Percentiles rank a stretch among this genome's conserved stretches.
phyloP scores from a whole-genome alignment of 2,113 vertebrate genomes.

The Rutilus rutilus region DNA sequence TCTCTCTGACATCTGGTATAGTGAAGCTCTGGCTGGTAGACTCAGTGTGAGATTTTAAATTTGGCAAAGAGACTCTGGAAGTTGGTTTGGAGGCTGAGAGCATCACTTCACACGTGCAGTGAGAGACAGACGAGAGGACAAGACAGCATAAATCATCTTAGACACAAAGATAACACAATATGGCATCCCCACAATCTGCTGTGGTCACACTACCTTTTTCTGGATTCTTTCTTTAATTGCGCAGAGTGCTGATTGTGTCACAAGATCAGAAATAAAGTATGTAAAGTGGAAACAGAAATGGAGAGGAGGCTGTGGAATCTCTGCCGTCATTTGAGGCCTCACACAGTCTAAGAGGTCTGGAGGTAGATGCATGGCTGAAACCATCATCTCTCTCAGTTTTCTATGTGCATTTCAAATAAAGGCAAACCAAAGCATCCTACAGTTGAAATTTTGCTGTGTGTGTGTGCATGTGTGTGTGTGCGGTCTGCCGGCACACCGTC shows the following conservation, averaged over 20 bases:
- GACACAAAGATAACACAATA: conserved; percentile 70
- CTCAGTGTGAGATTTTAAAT: conserved; percentile 29
- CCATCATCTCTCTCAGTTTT: background rate
- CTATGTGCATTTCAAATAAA: background rate
- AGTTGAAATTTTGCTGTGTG: background rate
- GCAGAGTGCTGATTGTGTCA: conserved; percentile 66
- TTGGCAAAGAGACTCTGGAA: conserved; percentile 35
- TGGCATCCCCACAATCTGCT: conserved; percentile 68
- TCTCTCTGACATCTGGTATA: conserved; percentile 69
- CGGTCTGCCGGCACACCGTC: background rate
- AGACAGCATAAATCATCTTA: conserved; percentile 68
- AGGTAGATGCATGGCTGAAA: background rate
- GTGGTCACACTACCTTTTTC: conserved; percentile 69
- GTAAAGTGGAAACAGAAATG: background rate
- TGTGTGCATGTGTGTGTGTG: background rate
- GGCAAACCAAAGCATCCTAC: background rate
- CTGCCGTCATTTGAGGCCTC: background rate
- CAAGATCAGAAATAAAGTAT: conserved; percentile 1
- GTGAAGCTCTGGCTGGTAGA: conserved; percentile 60
- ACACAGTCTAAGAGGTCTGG: background rate
- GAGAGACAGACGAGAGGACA: conserved; percentile 50
- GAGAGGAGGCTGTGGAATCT: too few species aligned
- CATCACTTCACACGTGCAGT: conserved; percentile 57
- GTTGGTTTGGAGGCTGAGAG: conserved; percentile 47
- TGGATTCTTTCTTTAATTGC: conserved; percentile 68